These are phyloP conservation scores for Riptortus pedestris DNA, from an alignment of 1,140 invertebrate genomes.

Conservation along the genomic window DNA sequence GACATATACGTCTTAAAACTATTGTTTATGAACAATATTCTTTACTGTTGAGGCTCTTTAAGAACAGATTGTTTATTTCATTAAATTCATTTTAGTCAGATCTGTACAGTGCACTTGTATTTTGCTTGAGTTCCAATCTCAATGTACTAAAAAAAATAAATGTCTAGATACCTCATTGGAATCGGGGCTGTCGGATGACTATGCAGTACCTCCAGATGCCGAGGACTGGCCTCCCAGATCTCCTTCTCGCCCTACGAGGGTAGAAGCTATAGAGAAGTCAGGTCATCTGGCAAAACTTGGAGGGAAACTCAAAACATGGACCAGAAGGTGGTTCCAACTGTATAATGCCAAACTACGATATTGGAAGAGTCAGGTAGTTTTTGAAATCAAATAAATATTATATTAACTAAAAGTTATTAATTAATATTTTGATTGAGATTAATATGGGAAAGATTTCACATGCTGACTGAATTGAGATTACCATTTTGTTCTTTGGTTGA, in stretches of 20 bases:
- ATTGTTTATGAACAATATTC: too few species aligned
- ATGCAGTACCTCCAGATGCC: slow-evolving; percentile 89
- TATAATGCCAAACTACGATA: slow-evolving; percentile 84
- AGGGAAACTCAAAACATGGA: slow-evolving; percentile 91
- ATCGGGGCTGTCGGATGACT: slow-evolving; percentile 89
- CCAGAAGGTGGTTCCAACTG: slow-evolving; percentile 86
- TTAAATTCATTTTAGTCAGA: too few species aligned
- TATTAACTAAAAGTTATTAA: slow-evolving; percentile 5
- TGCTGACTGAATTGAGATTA: too few species aligned
- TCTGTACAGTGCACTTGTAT: too few species aligned
- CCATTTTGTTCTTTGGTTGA: too few species aligned
- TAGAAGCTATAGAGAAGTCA: slow-evolving; percentile 60
- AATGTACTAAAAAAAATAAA: too few species aligned
- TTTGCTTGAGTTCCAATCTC: too few species aligned
- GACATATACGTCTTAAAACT: too few species aligned
- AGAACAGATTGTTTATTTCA: too few species aligned
- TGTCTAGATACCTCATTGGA: slow-evolving; percentile 71
- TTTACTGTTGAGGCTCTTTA: too few species aligned
- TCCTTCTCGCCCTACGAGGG: slow-evolving; percentile 26
- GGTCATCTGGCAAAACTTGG: slow-evolving; percentile 89
- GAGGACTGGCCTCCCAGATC: slow-evolving; percentile 32
- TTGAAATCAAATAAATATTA: neutral
- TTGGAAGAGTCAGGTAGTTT: slow-evolving; percentile 67
- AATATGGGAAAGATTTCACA: too few species aligned
- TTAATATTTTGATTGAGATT: too few species aligned